phyloP scores from a whole-genome alignment of 2,888 invertebrate species.

The Periphyllus acericola region DNA sequence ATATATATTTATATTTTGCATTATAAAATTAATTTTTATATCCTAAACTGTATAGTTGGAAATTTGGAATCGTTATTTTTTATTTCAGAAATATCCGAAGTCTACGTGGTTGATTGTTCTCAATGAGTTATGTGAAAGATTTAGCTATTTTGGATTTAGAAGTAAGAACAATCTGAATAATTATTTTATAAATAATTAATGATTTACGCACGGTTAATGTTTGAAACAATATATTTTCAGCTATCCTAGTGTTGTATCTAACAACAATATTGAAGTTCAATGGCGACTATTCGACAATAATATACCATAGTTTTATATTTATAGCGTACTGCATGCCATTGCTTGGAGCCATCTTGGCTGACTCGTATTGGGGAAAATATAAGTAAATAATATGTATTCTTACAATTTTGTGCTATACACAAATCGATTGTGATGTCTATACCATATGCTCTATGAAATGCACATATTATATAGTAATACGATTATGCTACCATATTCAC shows the following conservation, averaged over 20 bases:
- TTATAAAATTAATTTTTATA: no score
- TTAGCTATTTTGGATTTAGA: conserved; percentile 96
- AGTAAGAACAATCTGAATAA: conserved; percentile 75
- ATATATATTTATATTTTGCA: no score
- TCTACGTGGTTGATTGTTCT: conserved; percentile 93
- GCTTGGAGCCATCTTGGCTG: conserved; percentile 80
- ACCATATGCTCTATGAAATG: no score
- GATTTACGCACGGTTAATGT: neutral
- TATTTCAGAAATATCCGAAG: conserved; percentile 79
- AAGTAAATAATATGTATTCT: conserved; percentile 18
- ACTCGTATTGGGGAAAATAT: conserved; percentile 66
- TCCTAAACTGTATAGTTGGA: no score
- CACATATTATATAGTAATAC: no score
- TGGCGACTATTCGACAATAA: conserved; percentile 77
- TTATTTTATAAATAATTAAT: neutral
- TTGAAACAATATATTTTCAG: conserved; percentile 16
- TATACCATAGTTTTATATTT: conserved; percentile 82
- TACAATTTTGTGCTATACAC: no score
- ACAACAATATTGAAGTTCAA: conserved; percentile 75
- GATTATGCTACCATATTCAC: no score
- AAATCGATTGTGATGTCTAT: no score
- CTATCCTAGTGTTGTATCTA: conserved; percentile 76
- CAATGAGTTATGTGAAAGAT: conserved; percentile 98
- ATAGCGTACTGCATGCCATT: conserved; percentile 81
- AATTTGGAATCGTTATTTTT: neutral